Base-by-base conservation (phyloP, 2,888 invertebrate genomes). In the Monoplex corrugatus region DNA sequence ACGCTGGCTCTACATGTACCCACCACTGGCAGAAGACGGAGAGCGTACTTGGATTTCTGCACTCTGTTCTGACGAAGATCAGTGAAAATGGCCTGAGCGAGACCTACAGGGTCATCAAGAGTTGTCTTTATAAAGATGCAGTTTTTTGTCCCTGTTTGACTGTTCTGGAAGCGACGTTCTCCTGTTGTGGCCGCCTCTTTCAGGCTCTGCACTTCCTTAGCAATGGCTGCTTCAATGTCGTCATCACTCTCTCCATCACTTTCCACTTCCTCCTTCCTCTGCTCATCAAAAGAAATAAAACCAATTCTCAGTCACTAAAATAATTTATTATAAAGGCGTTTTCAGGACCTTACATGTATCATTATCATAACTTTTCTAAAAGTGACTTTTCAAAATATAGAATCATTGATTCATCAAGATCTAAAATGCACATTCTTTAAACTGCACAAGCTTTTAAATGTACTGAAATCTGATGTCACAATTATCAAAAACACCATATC, bases 51-150 rank as follows among this genome's bases (percentile, higher is more conserved):
- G 0, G 98, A 97, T 96, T 97, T 98, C 93, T 97, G 97, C 89
- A 97, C 96, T 94, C 97, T 97, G 0, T 97, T 97, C 38, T 97
- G 95, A 86, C 97, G 96, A 90, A 98, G 96, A 94, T 98, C 98
- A 93, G 97, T 97, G 83, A 98, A 96, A 90, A 99, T 98, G 88
- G 96, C 96, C 38, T 97, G 96, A 0, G 97, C 97, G 44, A 99
- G 94, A 68, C 97, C 97, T 89, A 97, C 97, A 5, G 98, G 98
- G 96, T 98, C 97, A 72, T 97, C 97, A 84, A 98, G 87, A 28
- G 93, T 97, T 0, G 98, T 98, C 95, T 97, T 97, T 91, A 99
- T 98, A 94, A 99, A 99, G 91, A 99, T 96, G 93, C 98, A 97
- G 95, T 98, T 98, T 85, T 97, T 98, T 0, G 98, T 98, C 87